A percentile compares a stretch with the other conserved stretches of the same genome.
These are phyloP conservation scores for Pegoplata infirma DNA, from an alignment of 2,888 invertebrate genomes.

Conservation along the genomic window DNA sequence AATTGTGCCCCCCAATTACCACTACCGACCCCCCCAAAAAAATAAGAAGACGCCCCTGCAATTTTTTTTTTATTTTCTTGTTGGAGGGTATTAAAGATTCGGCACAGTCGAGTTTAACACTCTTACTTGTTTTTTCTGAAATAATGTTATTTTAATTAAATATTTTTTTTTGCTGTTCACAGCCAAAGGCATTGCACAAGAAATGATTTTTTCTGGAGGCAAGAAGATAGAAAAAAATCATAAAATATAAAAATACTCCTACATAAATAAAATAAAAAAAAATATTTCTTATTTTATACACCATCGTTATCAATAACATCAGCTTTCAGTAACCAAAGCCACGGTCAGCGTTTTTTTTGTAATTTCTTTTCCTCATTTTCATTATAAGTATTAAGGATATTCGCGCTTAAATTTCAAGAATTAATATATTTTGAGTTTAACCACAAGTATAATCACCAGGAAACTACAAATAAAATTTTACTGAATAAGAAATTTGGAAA, in stretches of 20 bases:
- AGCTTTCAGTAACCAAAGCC: neutral
- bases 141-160: slow-evolving; percentile 25
- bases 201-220: neutral
- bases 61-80: too few species aligned
- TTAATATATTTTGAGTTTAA: too few species aligned
- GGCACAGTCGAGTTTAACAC: too few species aligned
- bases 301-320: slow-evolving; percentile 19
- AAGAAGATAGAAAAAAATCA: neutral
- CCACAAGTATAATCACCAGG: too few species aligned
- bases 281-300: neutral
- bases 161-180: neutral
- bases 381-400: too few species aligned
- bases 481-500: too few species aligned
- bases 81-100: too few species aligned
- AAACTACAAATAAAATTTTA: too few species aligned
- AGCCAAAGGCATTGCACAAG: neutral
- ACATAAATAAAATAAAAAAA: neutral
- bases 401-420: too few species aligned
- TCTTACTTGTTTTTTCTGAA: neutral
- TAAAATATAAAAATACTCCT: neutral
- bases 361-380: slow-evolving; percentile 10
- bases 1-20: too few species aligned
- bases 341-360: slow-evolving; percentile 1
- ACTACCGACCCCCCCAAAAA: too few species aligned
- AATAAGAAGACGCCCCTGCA: too few species aligned